phyloP scores from a whole-genome alignment of 2,888 invertebrate species.

The Limnephilus rhombicus region DNA sequence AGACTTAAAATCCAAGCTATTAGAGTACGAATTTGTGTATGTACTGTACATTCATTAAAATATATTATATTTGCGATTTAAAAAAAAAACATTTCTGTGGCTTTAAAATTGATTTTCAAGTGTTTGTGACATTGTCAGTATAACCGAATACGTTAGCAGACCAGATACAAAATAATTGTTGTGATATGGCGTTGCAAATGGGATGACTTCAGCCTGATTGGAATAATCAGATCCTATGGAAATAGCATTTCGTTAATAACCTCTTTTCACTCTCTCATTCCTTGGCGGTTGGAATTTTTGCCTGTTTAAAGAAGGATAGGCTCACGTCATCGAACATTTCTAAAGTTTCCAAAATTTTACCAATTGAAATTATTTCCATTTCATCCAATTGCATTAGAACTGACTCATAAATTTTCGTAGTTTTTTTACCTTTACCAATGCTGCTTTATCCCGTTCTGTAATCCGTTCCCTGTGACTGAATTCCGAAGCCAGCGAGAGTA shows the following conservation, averaged over 20 bases:
- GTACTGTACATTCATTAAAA: neutral
- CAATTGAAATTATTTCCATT: neutral
- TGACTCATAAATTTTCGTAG: neutral
- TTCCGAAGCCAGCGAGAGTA: neutral
- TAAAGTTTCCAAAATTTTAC: neutral
- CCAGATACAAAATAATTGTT: neutral
- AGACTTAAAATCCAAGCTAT: neutral
- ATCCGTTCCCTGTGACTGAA: neutral
- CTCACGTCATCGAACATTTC: neutral
- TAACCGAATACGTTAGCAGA: neutral
- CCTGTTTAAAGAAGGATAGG: neutral
- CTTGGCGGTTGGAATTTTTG: neutral
- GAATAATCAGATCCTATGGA: neutral
- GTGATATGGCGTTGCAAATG: neutral
- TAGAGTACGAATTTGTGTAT: neutral
- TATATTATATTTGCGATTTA: neutral
- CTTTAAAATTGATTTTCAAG: neutral
- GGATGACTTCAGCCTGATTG: neutral
- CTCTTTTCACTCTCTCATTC: too few relatives aligned
- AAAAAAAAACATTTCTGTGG: neutral
- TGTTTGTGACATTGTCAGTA: neutral
- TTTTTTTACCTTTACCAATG: neutral
- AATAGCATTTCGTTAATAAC: too few relatives aligned
- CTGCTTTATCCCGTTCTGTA: neutral
- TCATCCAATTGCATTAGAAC: neutral